A percentile compares a stretch with the other conserved stretches of the same genome.
Evolutionary conservation across 2,113 vertebrate species (phyloP).

Genomic region (Neopipo cinnamomea): DNA sequence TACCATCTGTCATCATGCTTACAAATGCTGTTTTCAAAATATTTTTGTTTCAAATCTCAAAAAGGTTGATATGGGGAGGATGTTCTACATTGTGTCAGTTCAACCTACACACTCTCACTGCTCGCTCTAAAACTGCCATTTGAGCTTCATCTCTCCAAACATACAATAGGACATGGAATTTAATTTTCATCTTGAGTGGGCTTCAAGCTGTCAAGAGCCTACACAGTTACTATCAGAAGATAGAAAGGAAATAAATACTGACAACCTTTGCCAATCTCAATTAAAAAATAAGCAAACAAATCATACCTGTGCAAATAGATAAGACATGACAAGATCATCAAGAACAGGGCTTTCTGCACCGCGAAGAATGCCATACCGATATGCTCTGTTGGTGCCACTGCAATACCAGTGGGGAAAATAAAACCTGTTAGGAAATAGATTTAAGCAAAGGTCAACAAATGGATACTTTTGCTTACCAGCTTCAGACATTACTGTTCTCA

Average conservation of each 20-base stretch:
- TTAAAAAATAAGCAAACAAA: neutral
- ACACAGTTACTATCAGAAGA: neutral
- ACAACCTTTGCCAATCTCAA: neutral
- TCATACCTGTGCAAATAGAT: conserved; percentile 91
- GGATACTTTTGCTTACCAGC: neutral
- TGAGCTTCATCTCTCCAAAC: neutral
- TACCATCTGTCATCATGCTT: neutral
- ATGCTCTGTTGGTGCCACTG: conserved; percentile 78
- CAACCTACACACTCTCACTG: neutral
- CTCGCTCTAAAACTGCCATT: neutral
- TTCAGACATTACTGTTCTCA: neutral
- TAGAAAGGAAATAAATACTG: neutral
- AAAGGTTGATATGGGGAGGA: neutral
- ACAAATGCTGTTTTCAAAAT: neutral
- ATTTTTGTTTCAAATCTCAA: neutral
- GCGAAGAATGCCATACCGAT: conserved; percentile 85
- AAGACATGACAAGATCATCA: conserved; percentile 89
- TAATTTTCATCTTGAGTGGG: neutral
- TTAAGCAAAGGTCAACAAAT: neutral
- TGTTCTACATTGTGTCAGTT: neutral
- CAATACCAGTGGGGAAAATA: conserved; percentile 95
- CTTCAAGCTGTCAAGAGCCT: neutral
- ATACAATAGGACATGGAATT: neutral
- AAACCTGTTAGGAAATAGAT: conserved; percentile 76
- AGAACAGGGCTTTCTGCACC: conserved; percentile 87